A percentile compares a stretch with the other conserved stretches of the same genome.
Conservation (phyloP, 2,888 invertebrate genomes). For the Brachyptera risi region DNA sequence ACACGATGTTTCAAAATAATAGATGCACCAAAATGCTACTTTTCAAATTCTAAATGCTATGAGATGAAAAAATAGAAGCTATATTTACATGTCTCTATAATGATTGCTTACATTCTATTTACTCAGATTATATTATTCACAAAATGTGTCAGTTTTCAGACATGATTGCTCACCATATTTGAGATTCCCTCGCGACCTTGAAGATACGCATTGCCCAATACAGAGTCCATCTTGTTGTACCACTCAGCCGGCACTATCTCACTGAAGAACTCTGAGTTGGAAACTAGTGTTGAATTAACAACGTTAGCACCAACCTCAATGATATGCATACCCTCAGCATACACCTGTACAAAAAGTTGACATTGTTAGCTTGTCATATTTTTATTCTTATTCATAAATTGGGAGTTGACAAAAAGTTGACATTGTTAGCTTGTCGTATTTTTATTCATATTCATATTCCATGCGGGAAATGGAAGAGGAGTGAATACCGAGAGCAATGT, state of each 20-base stretch:
- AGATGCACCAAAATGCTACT: too few species aligned
- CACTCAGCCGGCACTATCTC: constrained; percentile 74
- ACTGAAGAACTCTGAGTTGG: constrained; percentile 71
- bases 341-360: constrained; percentile 74
- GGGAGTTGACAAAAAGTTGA: too few species aligned
- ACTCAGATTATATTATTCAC: too few species aligned
- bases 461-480: too few species aligned
- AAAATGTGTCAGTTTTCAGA: too few species aligned
- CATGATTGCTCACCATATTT: constrained; percentile 60
- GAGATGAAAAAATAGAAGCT: background rate
- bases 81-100: background rate
- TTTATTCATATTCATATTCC: background rate
- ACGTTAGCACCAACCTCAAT: constrained; percentile 84
- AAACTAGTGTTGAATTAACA: constrained; percentile 81
- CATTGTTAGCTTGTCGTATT: too few species aligned
- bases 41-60: too few species aligned
- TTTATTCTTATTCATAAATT: background rate
- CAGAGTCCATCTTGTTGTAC: constrained; percentile 82
- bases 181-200: constrained; percentile 90
- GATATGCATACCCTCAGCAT: constrained; percentile 89
- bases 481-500: too few species aligned
- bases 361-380: too few species aligned
- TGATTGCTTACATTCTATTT: too few species aligned
- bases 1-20: too few species aligned
- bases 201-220: constrained; percentile 88